Percentiles rank a stretch among this genome's conserved stretches.
Evolutionary conservation across 2,113 vertebrate genomes (phyloP).

Genomic region (Gavialis gangeticus): DNA sequence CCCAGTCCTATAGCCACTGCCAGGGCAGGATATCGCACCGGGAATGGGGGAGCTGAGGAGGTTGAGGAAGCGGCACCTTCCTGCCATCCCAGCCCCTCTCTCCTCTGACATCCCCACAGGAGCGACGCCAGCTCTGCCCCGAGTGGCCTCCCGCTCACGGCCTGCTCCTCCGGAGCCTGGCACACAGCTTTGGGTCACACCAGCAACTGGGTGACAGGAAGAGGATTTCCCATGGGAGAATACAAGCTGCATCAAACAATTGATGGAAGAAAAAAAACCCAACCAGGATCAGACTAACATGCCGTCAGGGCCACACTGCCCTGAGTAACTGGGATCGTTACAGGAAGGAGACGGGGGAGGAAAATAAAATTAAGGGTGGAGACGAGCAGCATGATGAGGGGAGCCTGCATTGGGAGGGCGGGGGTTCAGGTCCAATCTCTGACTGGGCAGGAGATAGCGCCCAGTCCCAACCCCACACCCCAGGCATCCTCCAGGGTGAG

Average conservation of each 20-base stretch:
- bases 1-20: neutral
- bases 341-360: no score
- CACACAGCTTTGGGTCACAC: conserved; percentile 33
- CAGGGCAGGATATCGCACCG: no score
- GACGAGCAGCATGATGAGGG: conserved; percentile 50
- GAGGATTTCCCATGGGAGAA: conserved; percentile 73
- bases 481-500: neutral
- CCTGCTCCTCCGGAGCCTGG: neutral
- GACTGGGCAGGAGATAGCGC: neutral
- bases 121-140: neutral
- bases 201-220: conserved; percentile 44
- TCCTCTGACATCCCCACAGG: neutral
- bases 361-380: conserved; percentile 55
- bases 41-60: neutral
- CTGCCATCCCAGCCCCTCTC: neutral
- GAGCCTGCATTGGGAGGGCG: conserved; percentile 4
- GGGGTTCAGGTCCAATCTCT: conserved; percentile 27
- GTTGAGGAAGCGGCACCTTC: neutral
- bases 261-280: conserved; percentile 52
- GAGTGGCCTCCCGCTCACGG: neutral
- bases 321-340: no score
- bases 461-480: neutral
- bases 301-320: conserved; percentile 18
- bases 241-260: conserved; percentile 74
- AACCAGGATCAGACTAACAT: conserved; percentile 61